These are phyloP conservation scores for Ciconia nigra DNA, from an alignment of 2,797 vertebrate species.

Conservation along the genomic window DNA sequence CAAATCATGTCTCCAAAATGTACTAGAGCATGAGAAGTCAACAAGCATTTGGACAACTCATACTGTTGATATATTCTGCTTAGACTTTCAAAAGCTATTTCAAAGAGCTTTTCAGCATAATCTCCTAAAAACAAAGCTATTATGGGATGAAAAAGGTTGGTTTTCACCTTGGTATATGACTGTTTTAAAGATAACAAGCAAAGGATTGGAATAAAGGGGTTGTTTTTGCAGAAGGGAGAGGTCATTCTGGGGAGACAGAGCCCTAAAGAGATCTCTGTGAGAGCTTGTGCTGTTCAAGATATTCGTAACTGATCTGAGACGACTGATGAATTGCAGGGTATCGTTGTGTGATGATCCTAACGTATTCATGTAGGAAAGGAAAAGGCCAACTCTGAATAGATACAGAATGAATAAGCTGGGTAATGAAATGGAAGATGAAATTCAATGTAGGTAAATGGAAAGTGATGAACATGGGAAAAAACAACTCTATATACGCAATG, in stretches of 20 bases:
- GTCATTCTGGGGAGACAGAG: not conserved
- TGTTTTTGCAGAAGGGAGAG: not conserved
- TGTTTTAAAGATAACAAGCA: not conserved
- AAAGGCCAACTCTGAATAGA: not conserved
- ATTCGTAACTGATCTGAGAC: not conserved
- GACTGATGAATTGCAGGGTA: not conserved
- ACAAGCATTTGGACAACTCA: not conserved
- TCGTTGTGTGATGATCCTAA: not conserved
- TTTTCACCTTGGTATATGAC: not conserved
- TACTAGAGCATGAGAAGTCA: not conserved
- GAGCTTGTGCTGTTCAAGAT: not conserved
- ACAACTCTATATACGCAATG: not conserved
- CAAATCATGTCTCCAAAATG: not conserved
- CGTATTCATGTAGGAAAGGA: not conserved
- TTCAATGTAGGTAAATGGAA: not conserved
- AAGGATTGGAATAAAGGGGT: not conserved
- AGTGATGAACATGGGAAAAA: not conserved
- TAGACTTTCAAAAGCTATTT: not conserved
- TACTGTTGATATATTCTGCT: not conserved
- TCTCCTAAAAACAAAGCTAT: not conserved
- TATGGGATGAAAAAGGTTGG: not conserved
- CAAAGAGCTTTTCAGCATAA: not conserved
- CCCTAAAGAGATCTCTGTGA: not conserved
- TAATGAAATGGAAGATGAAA: not conserved
- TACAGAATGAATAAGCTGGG: not conserved